phyloP scores from a whole-genome alignment of 1,140 invertebrate genomes.

The Brachionus calyciflorus region DNA sequence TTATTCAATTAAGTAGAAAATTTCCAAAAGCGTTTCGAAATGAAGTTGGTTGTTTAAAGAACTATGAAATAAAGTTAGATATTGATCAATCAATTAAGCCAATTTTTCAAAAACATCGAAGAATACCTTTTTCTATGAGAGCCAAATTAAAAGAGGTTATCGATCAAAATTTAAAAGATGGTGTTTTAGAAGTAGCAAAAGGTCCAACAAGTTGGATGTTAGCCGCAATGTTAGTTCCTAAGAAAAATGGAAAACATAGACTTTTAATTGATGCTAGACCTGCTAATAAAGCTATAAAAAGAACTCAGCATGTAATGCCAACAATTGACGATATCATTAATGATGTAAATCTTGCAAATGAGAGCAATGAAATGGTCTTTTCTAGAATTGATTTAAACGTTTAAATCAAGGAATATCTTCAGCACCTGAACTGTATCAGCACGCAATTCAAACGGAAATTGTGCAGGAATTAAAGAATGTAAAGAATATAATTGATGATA shows the following conservation, averaged over 20 bases:
- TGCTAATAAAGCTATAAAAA: slow-evolving; percentile 38
- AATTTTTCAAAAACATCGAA: too few relatives aligned
- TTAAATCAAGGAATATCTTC: slow-evolving; percentile 56
- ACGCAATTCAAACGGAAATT: slow-evolving; percentile 47
- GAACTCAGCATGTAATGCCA: slow-evolving; percentile 37
- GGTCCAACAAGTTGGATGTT: slow-evolving; percentile 45
- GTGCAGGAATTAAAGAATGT: slow-evolving; percentile 48
- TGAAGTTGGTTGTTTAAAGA: too few relatives aligned
- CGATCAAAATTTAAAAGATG: slow-evolving; percentile 5
- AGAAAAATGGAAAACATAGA: slow-evolving; percentile 22
- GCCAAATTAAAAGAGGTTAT: not conserved
- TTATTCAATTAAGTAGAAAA: not conserved
- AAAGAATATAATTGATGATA: slow-evolving; percentile 50
- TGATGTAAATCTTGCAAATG: slow-evolving; percentile 47
- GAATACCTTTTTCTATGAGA: not conserved
- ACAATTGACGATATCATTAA: slow-evolving; percentile 47
- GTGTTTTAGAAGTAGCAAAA: slow-evolving; percentile 22
- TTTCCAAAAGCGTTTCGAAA: too few relatives aligned
- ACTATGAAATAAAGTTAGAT: too few relatives aligned
- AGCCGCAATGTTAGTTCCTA: slow-evolving; percentile 43
- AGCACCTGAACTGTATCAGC: slow-evolving; percentile 50
- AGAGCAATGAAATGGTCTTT: slow-evolving; percentile 59
- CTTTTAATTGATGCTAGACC: slow-evolving; percentile 43
- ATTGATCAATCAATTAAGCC: too few relatives aligned
- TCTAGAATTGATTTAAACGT: slow-evolving; percentile 60